These are phyloP conservation scores for Leucozona laternaria DNA, from an alignment of 2,888 invertebrate species.

Conservation along the genomic window DNA sequence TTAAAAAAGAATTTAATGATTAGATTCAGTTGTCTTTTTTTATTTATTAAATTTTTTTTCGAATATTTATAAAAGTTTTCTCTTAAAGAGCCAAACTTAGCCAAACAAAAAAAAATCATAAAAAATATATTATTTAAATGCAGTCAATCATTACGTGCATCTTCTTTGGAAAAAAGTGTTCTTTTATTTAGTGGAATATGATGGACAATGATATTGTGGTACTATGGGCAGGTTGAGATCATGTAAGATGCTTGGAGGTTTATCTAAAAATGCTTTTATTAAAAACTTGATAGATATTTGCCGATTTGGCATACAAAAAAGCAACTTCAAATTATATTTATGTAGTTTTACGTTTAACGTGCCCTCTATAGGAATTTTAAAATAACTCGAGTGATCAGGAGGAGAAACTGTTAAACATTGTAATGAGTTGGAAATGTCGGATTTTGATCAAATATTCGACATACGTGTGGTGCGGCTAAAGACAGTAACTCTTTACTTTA, in stretches of 20 bases:
- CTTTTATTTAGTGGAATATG: not conserved
- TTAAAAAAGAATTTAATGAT: slow-evolving; percentile 67
- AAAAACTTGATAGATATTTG: too few relatives aligned
- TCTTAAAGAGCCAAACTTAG: slow-evolving; percentile 46
- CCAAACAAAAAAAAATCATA: slow-evolving; percentile 17
- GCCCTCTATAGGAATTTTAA: too few relatives aligned
- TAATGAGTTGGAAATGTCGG: too few relatives aligned
- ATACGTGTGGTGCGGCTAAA: too few relatives aligned
- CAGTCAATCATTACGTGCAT: not conserved
- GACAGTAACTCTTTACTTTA: too few relatives aligned
- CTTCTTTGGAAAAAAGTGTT: not conserved
- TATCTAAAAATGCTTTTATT: too few relatives aligned
- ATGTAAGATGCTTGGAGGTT: not conserved
- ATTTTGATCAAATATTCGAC: too few relatives aligned
- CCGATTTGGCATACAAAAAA: too few relatives aligned
- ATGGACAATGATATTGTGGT: not conserved
- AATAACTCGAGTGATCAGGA: too few relatives aligned
- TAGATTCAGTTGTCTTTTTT: slow-evolving; percentile 25
- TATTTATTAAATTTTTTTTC: not conserved
- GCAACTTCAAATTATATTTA: too few relatives aligned
- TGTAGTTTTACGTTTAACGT: too few relatives aligned
- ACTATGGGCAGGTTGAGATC: not conserved
- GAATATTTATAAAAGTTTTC: slow-evolving; percentile 27
- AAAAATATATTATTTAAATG: not conserved
- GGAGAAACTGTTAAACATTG: too few relatives aligned